Evolutionary conservation across 2,797 vertebrate genomes (phyloP).

Genomic region (Pagetopsis macropterus): DNA sequence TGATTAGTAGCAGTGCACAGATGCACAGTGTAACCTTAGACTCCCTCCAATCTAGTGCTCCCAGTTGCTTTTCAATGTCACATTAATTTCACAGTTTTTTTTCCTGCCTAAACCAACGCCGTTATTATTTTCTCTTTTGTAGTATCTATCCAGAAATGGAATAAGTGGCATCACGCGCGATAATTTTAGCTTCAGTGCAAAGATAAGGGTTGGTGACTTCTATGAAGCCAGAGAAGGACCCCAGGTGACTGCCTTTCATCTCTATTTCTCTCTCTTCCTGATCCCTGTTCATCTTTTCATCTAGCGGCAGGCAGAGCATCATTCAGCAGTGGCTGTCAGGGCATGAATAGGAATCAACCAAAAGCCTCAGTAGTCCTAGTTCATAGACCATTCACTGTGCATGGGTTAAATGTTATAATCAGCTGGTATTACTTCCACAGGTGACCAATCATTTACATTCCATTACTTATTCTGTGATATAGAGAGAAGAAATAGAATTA

Average conservation of each 20-base stretch:
- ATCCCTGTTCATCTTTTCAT: slow-evolving; percentile 81
- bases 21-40: slow-evolving; percentile 65
- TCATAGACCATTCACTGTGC: slow-evolving; percentile 75
- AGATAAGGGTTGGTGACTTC: slow-evolving; percentile 99
- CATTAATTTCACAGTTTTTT: slow-evolving; percentile 69
- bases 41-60: slow-evolving; percentile 71
- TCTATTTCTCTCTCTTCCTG: slow-evolving; percentile 78
- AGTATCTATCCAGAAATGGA: slow-evolving; percentile 99
- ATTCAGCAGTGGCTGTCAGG: slow-evolving; percentile 77
- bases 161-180: slow-evolving; percentile 99
- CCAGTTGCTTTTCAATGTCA: slow-evolving; percentile 81
- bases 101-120: slow-evolving; percentile 82
- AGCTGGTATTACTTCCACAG: slow-evolving; percentile 85
- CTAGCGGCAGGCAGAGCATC: slow-evolving; percentile 73
- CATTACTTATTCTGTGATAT: slow-evolving; percentile 59
- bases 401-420: slow-evolving; percentile 81
- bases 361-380: slow-evolving; percentile 71
- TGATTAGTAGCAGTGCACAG: slow-evolving; percentile 76
- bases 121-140: slow-evolving; percentile 94
- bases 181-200: slow-evolving; percentile 99
- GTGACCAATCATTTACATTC: slow-evolving; percentile 72
- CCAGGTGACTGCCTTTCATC: slow-evolving; percentile 94
- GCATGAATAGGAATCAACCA: slow-evolving; percentile 69
- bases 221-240: slow-evolving; percentile 99
- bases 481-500: slow-evolving; percentile 37